These are phyloP conservation scores for Monopterus albus DNA, from an alignment of 2,113 vertebrate genomes.

Conservation along the genomic window DNA sequence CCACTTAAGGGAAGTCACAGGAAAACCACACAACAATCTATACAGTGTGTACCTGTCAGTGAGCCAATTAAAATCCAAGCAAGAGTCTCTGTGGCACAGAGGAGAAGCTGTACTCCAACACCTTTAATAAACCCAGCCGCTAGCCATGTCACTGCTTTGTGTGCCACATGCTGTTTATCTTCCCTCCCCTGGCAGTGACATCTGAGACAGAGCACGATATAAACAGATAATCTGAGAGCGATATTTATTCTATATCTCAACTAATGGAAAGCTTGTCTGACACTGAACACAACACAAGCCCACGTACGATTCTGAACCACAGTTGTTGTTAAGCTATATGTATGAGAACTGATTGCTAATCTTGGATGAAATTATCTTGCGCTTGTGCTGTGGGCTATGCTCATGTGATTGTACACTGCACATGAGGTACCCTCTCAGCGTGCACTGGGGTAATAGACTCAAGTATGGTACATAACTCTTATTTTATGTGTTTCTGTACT, in stretches of 20 bases:
- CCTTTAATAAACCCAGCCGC: conserved; percentile 61
- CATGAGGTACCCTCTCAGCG: too few species aligned
- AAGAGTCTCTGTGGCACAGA: conserved; percentile 54
- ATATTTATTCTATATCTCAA: conserved; percentile 28
- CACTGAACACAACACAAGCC: neutral
- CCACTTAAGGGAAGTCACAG: conserved; percentile 51
- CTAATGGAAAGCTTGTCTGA: conserved; percentile 13
- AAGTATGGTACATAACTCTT: too few species aligned
- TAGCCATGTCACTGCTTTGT: conserved; percentile 46
- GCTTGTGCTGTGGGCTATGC: too few species aligned
- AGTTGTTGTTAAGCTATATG: too few species aligned
- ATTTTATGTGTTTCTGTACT: too few species aligned
- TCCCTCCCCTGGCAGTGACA: conserved; percentile 32
- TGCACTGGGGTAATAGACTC: too few species aligned
- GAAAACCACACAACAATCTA: conserved; percentile 58
- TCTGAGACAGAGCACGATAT: conserved; percentile 22
- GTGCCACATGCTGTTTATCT: conserved; percentile 49
- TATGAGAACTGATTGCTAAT: too few species aligned
- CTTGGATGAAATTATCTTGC: too few species aligned
- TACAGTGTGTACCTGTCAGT: conserved; percentile 50
- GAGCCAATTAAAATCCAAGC: conserved; percentile 78
- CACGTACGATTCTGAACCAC: neutral
- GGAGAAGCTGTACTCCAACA: conserved; percentile 40
- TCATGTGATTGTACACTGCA: too few species aligned
- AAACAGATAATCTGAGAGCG: conserved; percentile 36